Conservation (phyloP, 2,888 invertebrate species). For the Drosophila limbata region DNA sequence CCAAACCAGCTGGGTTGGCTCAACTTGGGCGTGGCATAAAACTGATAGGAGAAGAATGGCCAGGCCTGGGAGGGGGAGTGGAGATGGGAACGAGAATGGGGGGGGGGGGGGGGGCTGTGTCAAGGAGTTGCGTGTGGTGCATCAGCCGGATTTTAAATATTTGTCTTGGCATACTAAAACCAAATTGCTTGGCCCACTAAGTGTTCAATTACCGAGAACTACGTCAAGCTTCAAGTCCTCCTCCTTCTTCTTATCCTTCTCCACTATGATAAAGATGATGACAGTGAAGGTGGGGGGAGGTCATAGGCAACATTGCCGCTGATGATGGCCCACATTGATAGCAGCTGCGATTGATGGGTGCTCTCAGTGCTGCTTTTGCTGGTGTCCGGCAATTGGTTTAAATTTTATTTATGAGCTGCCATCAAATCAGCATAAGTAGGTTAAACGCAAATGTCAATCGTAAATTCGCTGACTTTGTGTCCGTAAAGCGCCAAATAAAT, state of each 20-base stretch:
- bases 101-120: constrained; percentile 24
- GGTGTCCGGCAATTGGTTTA: constrained; percentile 77
- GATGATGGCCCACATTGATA: constrained; percentile 76
- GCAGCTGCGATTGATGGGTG: constrained; percentile 76
- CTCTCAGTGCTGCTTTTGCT: constrained; percentile 6
- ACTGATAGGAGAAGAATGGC: background rate
- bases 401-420: constrained; percentile 83
- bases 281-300: background rate
- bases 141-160: constrained; percentile 62
- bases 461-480: constrained; percentile 76
- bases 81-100: background rate
- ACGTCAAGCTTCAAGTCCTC: constrained; percentile 13
- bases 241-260: background rate
- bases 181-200: constrained; percentile 77
- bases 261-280: constrained; percentile 36
- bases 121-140: constrained; percentile 49
- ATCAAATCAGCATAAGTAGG: constrained; percentile 84
- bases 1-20: constrained; percentile 49
- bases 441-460: constrained; percentile 84
- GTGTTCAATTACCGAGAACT: constrained; percentile 71
- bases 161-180: constrained; percentile 66
- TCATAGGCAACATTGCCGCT: constrained; percentile 26
- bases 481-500: constrained; percentile 76
- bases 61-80: background rate
- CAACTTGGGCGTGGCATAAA: constrained; percentile 29